Evolutionary conservation across 2,888 invertebrate genomes (phyloP), one percentile per base, ranked within the genome.

Genomic region (Campaea margaritaria): DNA sequence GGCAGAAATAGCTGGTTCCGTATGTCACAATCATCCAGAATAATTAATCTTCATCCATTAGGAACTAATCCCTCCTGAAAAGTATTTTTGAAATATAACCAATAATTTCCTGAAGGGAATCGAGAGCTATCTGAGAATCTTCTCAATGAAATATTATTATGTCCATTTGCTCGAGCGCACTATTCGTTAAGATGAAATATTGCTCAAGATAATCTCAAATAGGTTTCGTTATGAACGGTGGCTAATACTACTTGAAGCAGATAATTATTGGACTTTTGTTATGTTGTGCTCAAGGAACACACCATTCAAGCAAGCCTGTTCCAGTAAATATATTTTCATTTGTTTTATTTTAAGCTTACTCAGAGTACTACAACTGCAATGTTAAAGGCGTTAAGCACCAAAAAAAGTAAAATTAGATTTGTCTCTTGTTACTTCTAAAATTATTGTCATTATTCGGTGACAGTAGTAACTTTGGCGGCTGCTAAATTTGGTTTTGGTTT

Each of bases 131-230:
- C 53, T 48, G 31, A 44, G 47, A 43, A 47, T 42, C 11, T 48
- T 28, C 31, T 46, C 50, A 7, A 11, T 28, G 49, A 43, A 50
- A 60, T 58, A 49, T 47, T 14, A 49, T 36, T 2, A 46, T 50
- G 36, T 39, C 44, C n/a, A 39, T 48, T 42, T 15, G 7, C 13
- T 36, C 16, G 36, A 36, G 50, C 55, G 44, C 47, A 51, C 47
- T 49, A 58, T 59, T 60, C 60, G 56, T 48, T 56, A 42, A 4
- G 51, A 56, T 51, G 47, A 52, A 48, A 46, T 58, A 53, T 38
- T 21, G 21, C 5, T 3, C 21, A 46, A 51, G 60, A 61, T 61
- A 55, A 60, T 60, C 60, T 60, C 60, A 51, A 55, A 60, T 56
- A 42, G 55, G 47, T 51, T 50, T 46, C 38, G 42, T 21, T 45